These are phyloP conservation scores for Enteromius thamalakanensis DNA, from an alignment of 2,797 vertebrate genomes.

Conservation along the genomic window DNA sequence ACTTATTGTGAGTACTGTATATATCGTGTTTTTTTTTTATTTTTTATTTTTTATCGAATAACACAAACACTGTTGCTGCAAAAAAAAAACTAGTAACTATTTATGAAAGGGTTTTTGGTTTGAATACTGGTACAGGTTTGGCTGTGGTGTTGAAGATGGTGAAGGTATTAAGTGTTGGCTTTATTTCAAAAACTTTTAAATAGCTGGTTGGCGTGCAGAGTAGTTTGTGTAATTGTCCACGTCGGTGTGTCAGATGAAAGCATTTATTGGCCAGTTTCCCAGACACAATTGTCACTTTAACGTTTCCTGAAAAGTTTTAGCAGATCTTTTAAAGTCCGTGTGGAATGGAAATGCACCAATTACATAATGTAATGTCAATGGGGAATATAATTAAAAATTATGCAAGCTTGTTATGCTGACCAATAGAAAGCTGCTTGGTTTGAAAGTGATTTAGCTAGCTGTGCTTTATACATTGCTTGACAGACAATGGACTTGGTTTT, in stretches of 20 bases:
- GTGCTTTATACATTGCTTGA: neutral
- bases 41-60: no score
- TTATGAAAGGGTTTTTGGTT: neutral
- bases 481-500: no score
- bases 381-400: neutral
- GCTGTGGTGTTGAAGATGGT: neutral
- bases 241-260: neutral
- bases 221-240: neutral
- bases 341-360: neutral
- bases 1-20: no score
- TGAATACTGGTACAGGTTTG: neutral
- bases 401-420: neutral
- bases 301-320: slow-evolving; percentile 3
- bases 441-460: neutral
- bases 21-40: no score
- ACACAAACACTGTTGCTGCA: no score
- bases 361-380: neutral
- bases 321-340: neutral
- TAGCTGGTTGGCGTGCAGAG: neutral
- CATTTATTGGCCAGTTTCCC: neutral
- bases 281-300: neutral
- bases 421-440: neutral
- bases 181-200: neutral
- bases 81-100: no score
- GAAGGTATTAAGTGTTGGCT: neutral